Evolutionary conservation across 1,140 invertebrate species (phyloP), one percentile per base, ranked within the genome.

Genomic region (Zaprionus nigranus): DNA sequence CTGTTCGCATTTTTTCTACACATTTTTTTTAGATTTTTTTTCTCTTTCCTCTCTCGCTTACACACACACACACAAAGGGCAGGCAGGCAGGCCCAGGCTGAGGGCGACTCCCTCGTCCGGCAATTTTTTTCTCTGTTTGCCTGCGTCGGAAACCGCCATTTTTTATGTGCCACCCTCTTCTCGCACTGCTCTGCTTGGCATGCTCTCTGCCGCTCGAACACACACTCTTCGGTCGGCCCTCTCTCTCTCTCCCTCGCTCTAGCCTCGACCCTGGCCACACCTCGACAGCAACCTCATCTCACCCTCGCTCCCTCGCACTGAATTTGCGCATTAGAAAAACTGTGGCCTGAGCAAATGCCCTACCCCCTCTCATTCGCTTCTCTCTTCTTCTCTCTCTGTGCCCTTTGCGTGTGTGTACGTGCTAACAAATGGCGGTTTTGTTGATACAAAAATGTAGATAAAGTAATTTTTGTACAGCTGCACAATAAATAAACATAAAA

Each of bases 111-210:
- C 17, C 63, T 36, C 56, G 59, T 71, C 63, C 78, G 54, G 40
- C 78, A 43, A 54, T 71, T 64, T 81, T 81, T 61, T 65, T 65
- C 49, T 59, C 43, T 54, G 81, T 87, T 87, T 81, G 64, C 78
- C 78, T 78, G 83, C 83, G 69, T 88, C 85, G 84, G 85, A 88
- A 88, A 90, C 84, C 84, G 84, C 84, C 84, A 88, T 88, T 88
- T 88, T 87, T 90, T 88, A 84, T 90, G 81, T 77, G 74, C 84
- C 71, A 83, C 22, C 53, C 53, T 56, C 53, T 26, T 26, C 26
- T 24, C 24, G 51, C 12, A 15, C 51, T 26, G 43, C 43, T 49
- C 43, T 20, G 7, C 9, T 7, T 17, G 6, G 4, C 46, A 11
- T 20, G 12, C 46, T 12, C 46, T 20, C 17, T 24, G 11, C 7